These are phyloP conservation scores for Etheostoma nigrum DNA, from an alignment of 2,797 vertebrate genomes.

Conservation along the genomic window DNA sequence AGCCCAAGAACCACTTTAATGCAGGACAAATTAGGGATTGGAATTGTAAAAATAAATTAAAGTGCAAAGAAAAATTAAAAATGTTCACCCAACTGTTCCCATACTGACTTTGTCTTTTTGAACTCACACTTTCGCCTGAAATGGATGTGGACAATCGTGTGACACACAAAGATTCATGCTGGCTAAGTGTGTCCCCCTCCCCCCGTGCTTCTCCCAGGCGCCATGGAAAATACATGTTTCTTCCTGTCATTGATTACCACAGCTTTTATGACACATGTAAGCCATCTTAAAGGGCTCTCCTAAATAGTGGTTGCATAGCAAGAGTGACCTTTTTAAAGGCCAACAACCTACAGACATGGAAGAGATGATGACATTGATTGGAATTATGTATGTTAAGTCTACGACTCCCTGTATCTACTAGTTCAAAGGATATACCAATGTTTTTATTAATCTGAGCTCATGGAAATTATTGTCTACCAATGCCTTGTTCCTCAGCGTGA, in stretches of 20 bases:
- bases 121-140: background rate
- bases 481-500: background rate
- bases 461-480: background rate
- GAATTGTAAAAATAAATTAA: background rate
- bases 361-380: background rate
- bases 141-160: background rate
- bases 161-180: background rate
- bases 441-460: background rate
- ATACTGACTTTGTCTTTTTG: background rate
- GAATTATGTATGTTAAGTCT: no score
- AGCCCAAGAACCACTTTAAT: background rate
- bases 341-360: background rate
- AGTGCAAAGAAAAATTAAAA: background rate
- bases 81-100: background rate
- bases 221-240: background rate
- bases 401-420: no score
- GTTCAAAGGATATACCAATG: background rate
- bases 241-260: background rate
- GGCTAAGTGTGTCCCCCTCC: background rate
- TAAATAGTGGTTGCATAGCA: background rate
- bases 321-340: slow-evolving; percentile 11
- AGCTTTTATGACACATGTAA: background rate
- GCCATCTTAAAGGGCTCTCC: background rate
- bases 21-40: background rate
- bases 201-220: background rate